Percentiles rank a stretch among this genome's conserved stretches.
Conservation (phyloP, 2,888 invertebrate genomes). For the Lampropteryx suffumata region DNA sequence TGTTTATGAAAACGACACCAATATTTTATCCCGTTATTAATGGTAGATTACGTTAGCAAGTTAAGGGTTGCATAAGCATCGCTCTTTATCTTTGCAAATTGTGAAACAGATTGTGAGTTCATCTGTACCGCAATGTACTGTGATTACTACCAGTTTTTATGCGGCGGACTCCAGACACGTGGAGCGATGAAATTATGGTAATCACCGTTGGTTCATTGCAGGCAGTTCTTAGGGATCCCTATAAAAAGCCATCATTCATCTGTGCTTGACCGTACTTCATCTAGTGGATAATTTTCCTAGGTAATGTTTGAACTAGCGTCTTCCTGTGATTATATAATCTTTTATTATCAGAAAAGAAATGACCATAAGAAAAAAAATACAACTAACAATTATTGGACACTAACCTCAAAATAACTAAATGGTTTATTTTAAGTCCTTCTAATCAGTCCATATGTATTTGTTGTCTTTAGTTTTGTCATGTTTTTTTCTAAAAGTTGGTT, state of each 20-base stretch:
- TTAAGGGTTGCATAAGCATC: too few species aligned
- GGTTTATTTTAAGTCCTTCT: too few species aligned
- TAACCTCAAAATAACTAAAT: too few species aligned
- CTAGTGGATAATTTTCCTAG: slow-evolving; percentile 13
- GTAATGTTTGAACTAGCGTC: slow-evolving; percentile 22
- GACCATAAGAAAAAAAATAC: too few species aligned
- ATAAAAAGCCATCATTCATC: slow-evolving; percentile 26
- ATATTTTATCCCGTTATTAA: too few species aligned
- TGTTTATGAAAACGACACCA: too few species aligned
- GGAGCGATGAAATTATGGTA: slow-evolving; percentile 81
- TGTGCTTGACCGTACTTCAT: slow-evolving; percentile 34
- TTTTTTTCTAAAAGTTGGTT: too few species aligned
- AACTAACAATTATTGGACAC: too few species aligned
- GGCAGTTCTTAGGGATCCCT: slow-evolving; percentile 62
- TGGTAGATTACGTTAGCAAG: too few species aligned
- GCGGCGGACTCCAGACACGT: slow-evolving; percentile 72
- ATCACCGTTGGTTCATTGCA: slow-evolving; percentile 72
- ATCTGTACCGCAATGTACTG: slow-evolving; percentile 61
- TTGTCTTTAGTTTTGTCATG: too few species aligned
- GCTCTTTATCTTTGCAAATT: background rate
- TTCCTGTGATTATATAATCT: slow-evolving; percentile 16
- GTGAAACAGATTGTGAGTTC: slow-evolving; percentile 34
- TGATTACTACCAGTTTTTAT: slow-evolving; percentile 81
- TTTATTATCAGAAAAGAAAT: too few species aligned
- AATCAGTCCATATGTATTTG: too few species aligned